These are phyloP conservation scores for Pocillopora verrucosa DNA, from an alignment of 64 coral and sea anemone genomes.

Conservation along the genomic window DNA sequence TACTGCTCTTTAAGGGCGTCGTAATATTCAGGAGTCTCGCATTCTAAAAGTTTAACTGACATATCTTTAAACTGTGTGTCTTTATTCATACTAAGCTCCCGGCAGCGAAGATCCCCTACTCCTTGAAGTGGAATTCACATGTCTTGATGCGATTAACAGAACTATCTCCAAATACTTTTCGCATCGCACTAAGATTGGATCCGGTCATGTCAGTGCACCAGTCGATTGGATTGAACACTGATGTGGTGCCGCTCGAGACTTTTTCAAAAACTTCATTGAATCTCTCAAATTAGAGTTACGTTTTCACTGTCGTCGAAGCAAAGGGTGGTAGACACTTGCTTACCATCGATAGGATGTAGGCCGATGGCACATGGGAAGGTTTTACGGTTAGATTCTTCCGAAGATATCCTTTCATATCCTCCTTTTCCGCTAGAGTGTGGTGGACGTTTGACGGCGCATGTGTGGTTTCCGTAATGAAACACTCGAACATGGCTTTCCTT, in stretches of 20 bases:
- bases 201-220: conserved; percentile 68
- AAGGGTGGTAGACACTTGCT: conserved; percentile 68
- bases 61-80: conserved; percentile 25
- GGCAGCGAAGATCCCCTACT: not conserved
- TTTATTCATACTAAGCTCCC: not conserved
- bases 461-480: conserved; percentile 44
- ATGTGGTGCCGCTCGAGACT: not conserved
- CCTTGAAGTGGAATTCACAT: conserved; percentile 57
- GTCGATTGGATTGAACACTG: conserved; percentile 18
- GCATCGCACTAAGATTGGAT: conserved; percentile 32
- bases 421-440: conserved; percentile 14
- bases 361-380: conserved; percentile 58
- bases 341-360: conserved; percentile 45
- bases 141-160: conserved; percentile 42
- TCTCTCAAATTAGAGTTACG: conserved; percentile 50
- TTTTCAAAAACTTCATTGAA: conserved; percentile 58
- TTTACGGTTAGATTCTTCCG: conserved; percentile 51
- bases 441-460: conserved; percentile 16
- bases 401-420: conserved; percentile 48
- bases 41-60: conserved; percentile 32
- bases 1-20: conserved; percentile 14
- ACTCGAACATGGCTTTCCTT: not conserved
- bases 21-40: conserved; percentile 21
- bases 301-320: conserved; percentile 23
- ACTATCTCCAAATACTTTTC: conserved; percentile 34